Base-by-base conservation (phyloP, 2,888 invertebrate genomes). In the Chydorus sphaericus region DNA sequence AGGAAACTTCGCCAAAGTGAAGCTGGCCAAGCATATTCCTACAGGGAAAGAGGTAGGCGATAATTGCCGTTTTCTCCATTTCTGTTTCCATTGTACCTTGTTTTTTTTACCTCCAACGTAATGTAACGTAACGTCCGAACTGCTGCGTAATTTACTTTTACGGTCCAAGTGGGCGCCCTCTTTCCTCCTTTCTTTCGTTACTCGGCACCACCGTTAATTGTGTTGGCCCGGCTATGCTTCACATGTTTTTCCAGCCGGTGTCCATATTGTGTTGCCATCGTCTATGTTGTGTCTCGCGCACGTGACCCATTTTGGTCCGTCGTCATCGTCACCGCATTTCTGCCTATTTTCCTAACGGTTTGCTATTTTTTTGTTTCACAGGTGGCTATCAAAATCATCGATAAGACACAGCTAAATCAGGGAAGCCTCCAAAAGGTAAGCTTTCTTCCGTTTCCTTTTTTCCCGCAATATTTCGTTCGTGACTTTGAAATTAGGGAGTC, bases 1-100 rank as follows among this genome's bases (percentile, higher is more conserved):
- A 73, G 97, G 97, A 58, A 97, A 97, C 78, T 97, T 97, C 77
- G 96, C 96, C 71, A 96, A 98, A 78, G 92, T 98, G 68, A 93
- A 99, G 76, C 79, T 99, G 65, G 98, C 98, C 66, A 96, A 94
- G 73, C 98, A 99, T 78, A 85, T 98, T 66, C 97, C 97, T 66
- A 99, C 98, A 64, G 96, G 96, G 67, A 93, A 96, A 75, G 97
- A 99, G 80, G 97, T 79, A 61, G 10, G 11, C 11, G 20, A 36
- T 36, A 26, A 23, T 5, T 37, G 36, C 26, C 14, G 14, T 36
- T 51, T 11, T 52, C 18, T 37, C 14, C 4, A 6, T 37, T 26
- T 36, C 29, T 26, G 28, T 23, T n/a, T 36, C 14, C 28, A 23
- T 33, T 37, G 14, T 28, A 31, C n/a, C 6, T 11, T 48, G 23